Evolutionary conservation across 1,140 invertebrate species (phyloP).

Genomic region (Caligus rogercresseyi): DNA sequence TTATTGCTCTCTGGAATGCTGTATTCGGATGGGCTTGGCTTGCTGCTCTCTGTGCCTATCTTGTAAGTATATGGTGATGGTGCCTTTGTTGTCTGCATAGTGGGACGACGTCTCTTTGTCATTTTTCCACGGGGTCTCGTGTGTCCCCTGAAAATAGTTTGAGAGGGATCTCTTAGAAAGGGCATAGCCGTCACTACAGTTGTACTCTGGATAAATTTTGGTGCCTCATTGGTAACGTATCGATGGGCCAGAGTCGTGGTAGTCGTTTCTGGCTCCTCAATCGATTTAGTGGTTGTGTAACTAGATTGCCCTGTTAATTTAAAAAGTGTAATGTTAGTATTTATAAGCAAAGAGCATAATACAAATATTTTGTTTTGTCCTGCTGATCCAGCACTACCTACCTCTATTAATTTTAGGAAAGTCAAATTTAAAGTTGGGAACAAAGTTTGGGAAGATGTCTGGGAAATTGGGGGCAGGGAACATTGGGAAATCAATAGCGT

Average conservation of each 20-base stretch:
- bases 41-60: too few relatives aligned
- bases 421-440: neutral
- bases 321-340: neutral
- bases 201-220: neutral
- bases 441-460: neutral
- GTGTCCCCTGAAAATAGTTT: neutral
- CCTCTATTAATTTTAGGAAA: neutral
- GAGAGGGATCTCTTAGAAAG: neutral
- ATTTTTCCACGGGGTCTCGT: too few relatives aligned
- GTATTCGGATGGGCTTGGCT: too few relatives aligned
- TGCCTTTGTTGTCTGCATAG: too few relatives aligned
- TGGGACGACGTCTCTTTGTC: too few relatives aligned
- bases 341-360: neutral
- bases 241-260: neutral
- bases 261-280: neutral
- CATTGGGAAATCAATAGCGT: neutral
- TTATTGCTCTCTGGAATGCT: too few relatives aligned
- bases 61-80: too few relatives aligned
- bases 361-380: too few relatives aligned
- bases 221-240: neutral
- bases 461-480: neutral
- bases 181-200: neutral
- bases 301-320: neutral
- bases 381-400: too few relatives aligned
- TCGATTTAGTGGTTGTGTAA: neutral